Evolutionary conservation across 1,140 invertebrate genomes (phyloP), one percentile per base, ranked within the genome.

Genomic region (Drosophila malerkotliana): DNA sequence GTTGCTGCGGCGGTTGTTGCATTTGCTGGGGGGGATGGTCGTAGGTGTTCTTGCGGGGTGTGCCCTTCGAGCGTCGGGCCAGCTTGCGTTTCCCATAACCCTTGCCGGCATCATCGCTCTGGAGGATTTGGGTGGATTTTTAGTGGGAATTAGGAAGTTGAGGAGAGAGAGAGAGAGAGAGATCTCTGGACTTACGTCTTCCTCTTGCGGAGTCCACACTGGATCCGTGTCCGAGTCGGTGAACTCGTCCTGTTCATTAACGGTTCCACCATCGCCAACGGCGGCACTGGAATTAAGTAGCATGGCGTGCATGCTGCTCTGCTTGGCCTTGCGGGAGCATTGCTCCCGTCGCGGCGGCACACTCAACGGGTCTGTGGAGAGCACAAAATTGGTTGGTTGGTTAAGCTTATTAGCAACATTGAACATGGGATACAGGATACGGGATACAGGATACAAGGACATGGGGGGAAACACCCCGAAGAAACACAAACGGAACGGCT

Each of bases 151-250:
- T 71, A 5, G 49, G 51, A 47, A 24, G 15, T 47, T 18, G 30
- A 48, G 57, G 39, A 10, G 37, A 47, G 62, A 57, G 32, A 56
- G 47, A 44, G 18, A 44, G 54, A 51, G 61, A 45, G 41, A 18
- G 18, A 30, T 15, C 44, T 10, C 34, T 69, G 51, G 53, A 91
- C 81, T 91, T 90, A 92, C 91, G 75, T 92, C 93, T 69, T 94
- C 94, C 26, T 93, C 92, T 52, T 93, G 93, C 5, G 95, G 95
- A 15, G 94, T 95, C 95, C 95, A 96, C 6, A 94, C 95, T 8
- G 95, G 95, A 93, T 96, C 95, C 9, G 94, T 94, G 90, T 95
- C 95, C 6, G 94, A 95, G 91, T 95, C 94, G 37, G 92, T 91
- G 76, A 93, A 94, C 78, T 93, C 93, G 44, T 91, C 87, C 8